A percentile compares a stretch with the other conserved stretches of the same genome.
These are phyloP conservation scores for Coleophora deauratella DNA, from an alignment of 2,888 invertebrate species.

Conservation along the genomic window DNA sequence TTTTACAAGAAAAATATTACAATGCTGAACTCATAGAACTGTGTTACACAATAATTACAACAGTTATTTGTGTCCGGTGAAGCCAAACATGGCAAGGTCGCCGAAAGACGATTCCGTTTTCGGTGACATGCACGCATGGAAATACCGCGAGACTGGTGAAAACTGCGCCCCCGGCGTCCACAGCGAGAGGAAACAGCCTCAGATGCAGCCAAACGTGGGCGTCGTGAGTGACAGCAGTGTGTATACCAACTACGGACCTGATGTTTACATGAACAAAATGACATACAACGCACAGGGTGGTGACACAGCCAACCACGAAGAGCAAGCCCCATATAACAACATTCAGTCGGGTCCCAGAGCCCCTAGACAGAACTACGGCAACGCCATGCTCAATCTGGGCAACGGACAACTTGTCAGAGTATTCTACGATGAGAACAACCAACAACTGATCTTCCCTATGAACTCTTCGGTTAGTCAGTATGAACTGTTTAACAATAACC, in stretches of 20 bases:
- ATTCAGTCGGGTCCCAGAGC: constrained; percentile 38
- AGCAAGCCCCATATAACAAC: constrained; percentile 40
- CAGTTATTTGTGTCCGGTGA: constrained; percentile 29
- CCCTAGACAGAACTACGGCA: constrained; percentile 53
- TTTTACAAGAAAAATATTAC: constrained; percentile 30
- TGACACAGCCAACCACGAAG: constrained; percentile 46
- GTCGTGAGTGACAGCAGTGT: constrained; percentile 49
- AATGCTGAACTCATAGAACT: constrained; percentile 50
- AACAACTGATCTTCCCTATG: constrained; percentile 62
- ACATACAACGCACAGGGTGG: constrained; percentile 44
- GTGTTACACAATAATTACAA: too few relatives aligned
- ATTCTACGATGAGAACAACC: constrained; percentile 63
- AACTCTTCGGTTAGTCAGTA: constrained; percentile 43
- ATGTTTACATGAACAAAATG: constrained; percentile 58
- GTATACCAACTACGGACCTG: constrained; percentile 47
- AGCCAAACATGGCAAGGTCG: constrained; percentile 70
- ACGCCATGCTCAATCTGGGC: constrained; percentile 60
- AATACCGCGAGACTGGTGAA: constrained; percentile 55
- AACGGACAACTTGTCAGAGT: constrained; percentile 62
- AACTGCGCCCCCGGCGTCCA: constrained; percentile 47
- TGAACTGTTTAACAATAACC: constrained; percentile 59
- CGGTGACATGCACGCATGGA: constrained; percentile 64
- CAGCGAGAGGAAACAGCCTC: constrained; percentile 46
- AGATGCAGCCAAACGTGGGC: constrained; percentile 36
- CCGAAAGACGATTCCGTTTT: constrained; percentile 64